Evolutionary conservation across 2,113 vertebrate genomes (phyloP).

Genomic region (Motacilla tschutschensis): DNA sequence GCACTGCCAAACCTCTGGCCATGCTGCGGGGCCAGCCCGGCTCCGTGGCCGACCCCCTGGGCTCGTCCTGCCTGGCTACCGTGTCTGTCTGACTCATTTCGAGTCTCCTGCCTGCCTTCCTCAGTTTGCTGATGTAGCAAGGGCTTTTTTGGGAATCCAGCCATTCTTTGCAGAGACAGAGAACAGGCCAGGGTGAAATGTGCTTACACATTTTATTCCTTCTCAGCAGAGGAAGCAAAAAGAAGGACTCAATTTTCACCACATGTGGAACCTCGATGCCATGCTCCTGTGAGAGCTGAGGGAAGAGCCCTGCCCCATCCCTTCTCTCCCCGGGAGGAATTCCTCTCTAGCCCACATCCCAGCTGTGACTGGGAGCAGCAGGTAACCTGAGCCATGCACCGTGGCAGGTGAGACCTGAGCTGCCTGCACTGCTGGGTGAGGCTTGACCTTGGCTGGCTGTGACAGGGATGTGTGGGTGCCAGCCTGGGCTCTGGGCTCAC

Average conservation of each 20-base stretch:
- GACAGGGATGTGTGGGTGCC: rapidly evolving
- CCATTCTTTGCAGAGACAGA: not conserved
- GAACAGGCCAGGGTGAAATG: not conserved
- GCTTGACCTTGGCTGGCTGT: not conserved
- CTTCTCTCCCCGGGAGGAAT: not conserved
- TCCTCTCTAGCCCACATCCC: not conserved
- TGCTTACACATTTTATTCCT: not conserved
- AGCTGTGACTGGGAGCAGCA: not conserved
- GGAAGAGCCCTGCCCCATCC: not conserved
- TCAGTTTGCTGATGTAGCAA: not conserved
- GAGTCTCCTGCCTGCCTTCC: not conserved
- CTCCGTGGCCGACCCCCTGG: rapidly evolving
- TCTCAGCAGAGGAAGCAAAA: not conserved
- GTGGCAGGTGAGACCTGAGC: not conserved
- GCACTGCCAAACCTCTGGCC: not conserved
- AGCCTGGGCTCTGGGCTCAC: not conserved
- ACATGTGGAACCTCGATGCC: not conserved
- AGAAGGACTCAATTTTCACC: not conserved
- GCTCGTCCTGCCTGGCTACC: rapidly evolving
- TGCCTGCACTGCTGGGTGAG: rapidly evolving
- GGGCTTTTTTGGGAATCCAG: not conserved
- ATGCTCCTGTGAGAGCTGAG: not conserved
- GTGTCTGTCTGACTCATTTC: not conserved
- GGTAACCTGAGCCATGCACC: not conserved
- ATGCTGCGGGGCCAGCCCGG: not conserved